phyloP scores from a whole-genome alignment of 2,797 vertebrate species.

The Myripristis jacobus region DNA sequence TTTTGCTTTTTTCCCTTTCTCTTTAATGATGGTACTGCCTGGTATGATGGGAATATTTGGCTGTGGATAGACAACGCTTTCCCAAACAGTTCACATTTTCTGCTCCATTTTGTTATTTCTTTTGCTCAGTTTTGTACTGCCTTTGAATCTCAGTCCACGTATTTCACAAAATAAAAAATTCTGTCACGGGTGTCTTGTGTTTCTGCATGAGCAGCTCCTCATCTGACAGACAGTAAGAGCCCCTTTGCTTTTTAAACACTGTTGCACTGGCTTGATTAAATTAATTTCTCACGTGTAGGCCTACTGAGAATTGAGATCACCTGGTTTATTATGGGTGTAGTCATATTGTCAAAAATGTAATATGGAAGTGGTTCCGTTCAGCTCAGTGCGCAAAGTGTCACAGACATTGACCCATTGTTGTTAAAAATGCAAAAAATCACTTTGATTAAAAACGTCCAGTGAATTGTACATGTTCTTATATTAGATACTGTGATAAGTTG shows the following conservation, averaged over 20 bases:
- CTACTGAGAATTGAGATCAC: neutral
- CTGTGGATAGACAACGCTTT: neutral
- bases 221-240: neutral
- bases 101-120: neutral
- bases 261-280: too few relatives aligned
- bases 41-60: neutral
- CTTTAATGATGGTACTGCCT: constrained; percentile 14
- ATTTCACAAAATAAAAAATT: neutral
- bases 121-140: neutral
- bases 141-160: neutral
- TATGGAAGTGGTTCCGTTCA: constrained; percentile 29
- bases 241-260: constrained; percentile 12
- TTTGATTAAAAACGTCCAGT: neutral
- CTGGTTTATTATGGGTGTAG: constrained; percentile 7
- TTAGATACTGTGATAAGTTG: constrained; percentile 1
- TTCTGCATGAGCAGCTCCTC: too few relatives aligned
- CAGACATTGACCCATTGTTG: neutral
- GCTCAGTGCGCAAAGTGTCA: neutral
- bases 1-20: constrained; percentile 32
- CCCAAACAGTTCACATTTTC: neutral
- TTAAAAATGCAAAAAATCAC: too few relatives aligned
- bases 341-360: constrained; percentile 37
- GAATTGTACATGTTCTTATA: neutral
- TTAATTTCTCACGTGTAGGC: neutral
- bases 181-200: too few relatives aligned